Evolutionary conservation across 92 coral and sea anemone genomes (phyloP).

Genomic region (Porites lobata): DNA sequence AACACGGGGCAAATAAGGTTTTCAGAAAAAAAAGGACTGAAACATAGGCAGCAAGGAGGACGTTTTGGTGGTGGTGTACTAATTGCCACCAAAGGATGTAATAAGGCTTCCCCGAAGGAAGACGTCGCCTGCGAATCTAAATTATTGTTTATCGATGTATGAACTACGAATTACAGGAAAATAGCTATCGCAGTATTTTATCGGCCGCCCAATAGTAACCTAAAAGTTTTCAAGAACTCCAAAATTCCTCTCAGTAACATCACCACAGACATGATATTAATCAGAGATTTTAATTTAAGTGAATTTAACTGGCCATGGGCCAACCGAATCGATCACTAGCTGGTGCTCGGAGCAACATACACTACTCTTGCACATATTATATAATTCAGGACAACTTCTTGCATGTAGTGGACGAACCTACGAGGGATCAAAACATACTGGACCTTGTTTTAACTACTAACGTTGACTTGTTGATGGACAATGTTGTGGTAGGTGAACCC

Average conservation of each 20-base stretch:
- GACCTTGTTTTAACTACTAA: too few species aligned
- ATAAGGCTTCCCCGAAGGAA: constrained; percentile 56
- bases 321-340: too few species aligned
- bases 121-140: constrained; percentile 32
- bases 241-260: constrained; percentile 37
- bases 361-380: too few species aligned
- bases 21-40: background rate
- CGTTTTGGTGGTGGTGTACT: constrained; percentile 60
- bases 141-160: constrained; percentile 46
- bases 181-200: constrained; percentile 63
- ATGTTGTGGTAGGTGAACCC: too few species aligned
- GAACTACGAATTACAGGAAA: constrained; percentile 37
- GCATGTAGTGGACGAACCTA: too few species aligned
- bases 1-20: too few species aligned
- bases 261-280: constrained; percentile 38
- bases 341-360: too few species aligned
- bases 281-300: constrained; percentile 43
- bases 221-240: constrained; percentile 40
- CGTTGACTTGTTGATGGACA: too few species aligned
- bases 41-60: constrained; percentile 39
- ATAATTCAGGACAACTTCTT: too few species aligned
- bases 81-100: constrained; percentile 22
- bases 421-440: too few species aligned
- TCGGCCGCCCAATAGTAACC: constrained; percentile 49
- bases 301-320: constrained; percentile 40